Evolutionary conservation across 2,113 vertebrate genomes (phyloP).

Genomic region (Lagenorhynchus albirostris): DNA sequence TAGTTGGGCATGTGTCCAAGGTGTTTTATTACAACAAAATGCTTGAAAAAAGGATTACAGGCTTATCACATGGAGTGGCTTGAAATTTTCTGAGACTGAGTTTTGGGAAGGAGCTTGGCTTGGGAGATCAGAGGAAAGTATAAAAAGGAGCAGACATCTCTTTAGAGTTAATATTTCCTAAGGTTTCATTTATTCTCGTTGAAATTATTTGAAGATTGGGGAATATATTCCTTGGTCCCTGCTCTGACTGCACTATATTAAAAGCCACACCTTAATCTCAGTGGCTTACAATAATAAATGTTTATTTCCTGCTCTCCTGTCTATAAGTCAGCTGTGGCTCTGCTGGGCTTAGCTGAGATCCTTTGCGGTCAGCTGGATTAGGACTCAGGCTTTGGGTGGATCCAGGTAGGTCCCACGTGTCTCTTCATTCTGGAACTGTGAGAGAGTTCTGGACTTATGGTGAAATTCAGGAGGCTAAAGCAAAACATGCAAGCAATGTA

Average conservation of each 20-base stretch:
- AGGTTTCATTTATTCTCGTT: neutral
- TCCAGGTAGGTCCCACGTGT: neutral
- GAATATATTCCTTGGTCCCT: neutral
- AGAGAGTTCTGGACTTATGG: neutral
- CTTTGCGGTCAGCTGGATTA: neutral
- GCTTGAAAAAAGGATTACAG: neutral
- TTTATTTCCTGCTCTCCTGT: neutral
- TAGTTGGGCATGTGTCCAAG: neutral
- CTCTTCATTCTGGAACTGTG: neutral
- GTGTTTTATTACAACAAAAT: neutral
- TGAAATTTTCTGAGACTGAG: neutral
- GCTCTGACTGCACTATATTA: neutral
- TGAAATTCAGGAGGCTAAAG: neutral
- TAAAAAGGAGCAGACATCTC: neutral
- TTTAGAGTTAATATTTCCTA: neutral
- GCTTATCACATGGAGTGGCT: neutral
- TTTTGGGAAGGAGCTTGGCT: neutral
- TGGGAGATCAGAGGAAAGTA: neutral
- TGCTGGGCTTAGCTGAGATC: neutral
- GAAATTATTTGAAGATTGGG: neutral
- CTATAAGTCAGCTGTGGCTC: neutral
- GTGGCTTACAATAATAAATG: neutral
- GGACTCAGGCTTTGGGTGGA: neutral
- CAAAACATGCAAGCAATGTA: neutral
- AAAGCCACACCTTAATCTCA: neutral